Evolutionary conservation across 2,888 invertebrate genomes (phyloP), one percentile per base, ranked within the genome.

Genomic region (Oxycera nigricornis): DNA sequence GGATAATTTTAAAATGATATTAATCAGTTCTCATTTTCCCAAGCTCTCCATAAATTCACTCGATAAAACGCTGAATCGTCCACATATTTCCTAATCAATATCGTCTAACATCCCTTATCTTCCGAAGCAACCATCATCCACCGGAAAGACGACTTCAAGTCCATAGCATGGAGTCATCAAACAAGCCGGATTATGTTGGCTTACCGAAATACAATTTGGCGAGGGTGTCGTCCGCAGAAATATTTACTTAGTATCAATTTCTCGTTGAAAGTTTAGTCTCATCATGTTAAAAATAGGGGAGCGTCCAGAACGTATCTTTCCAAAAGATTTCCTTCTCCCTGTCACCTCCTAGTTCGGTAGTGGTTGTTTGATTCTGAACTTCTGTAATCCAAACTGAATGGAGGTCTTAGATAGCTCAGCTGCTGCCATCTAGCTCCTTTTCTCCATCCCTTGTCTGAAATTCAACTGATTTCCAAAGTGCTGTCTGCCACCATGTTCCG

Each of bases 211-310:
- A 52, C 55, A 52, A 52, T 70, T 52, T 70, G 14, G 46, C 7
- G 39, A 65, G 65, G 65, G 65, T 65, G 65, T 30, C 41, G 28
- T 65, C 72, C 65, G 50, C n/a, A 57, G 75, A 61, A 67, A 68
- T 75, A 41, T 74, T 76, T 76, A 67, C 72, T 46, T 17, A 76
- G 76, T 74, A 74, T 76, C 76, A 76, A 72, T 74, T 76, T 74
- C 74, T 65, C 72, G 72, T 74, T 72, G 74, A 72, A 76, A 46
- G n/a, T n/a, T n/a, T n/a, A n/a, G n/a, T n/a, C n/a, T n/a, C n/a
- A 46, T 46, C 46, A 24, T 22, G 1, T 2, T 39, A 14, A 65
- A 39, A 39, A 24, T 14, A 65, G 35, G 62, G 9, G 59, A 26
- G 11, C 22, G 22, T 62, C n/a, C 11, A 31, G 41, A n/a, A 39